Evolutionary conservation across 2,113 vertebrate genomes (phyloP).

Genomic region (Prietella phreatophila): DNA sequence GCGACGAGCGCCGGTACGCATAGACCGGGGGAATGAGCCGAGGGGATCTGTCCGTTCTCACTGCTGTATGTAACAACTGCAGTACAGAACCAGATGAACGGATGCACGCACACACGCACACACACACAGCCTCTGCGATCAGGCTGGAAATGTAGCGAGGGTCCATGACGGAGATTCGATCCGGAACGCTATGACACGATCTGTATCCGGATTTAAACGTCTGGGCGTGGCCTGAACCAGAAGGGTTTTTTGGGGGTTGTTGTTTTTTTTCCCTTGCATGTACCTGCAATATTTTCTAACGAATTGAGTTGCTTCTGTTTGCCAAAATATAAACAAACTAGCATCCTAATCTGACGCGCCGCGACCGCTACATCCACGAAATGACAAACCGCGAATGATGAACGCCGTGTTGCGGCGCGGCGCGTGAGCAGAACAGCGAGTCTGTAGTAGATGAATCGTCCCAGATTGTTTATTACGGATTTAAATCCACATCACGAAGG

Average conservation of each 20-base stretch:
- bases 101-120: rapidly evolving
- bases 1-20: slow-evolving; percentile 37
- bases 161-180: not conserved
- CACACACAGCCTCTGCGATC: not conserved
- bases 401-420: no score
- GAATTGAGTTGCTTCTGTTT: no score
- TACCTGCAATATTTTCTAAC: no score
- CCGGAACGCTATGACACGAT: not conserved
- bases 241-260: not conserved
- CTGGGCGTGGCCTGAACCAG: not conserved
- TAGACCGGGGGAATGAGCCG: not conserved
- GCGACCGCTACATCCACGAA: no score
- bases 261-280: no score
- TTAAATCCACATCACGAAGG: not conserved
- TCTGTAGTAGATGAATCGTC: no score
- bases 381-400: no score
- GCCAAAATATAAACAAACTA: no score
- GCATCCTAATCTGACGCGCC: no score
- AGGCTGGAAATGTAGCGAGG: not conserved
- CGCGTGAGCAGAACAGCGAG: no score
- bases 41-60: not conserved
- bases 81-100: not conserved
- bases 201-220: no score
- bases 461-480: not conserved
- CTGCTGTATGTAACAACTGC: not conserved